Evolutionary conservation across 2,797 vertebrate species (phyloP).

Genomic region (Sardinella longiceps): DNA sequence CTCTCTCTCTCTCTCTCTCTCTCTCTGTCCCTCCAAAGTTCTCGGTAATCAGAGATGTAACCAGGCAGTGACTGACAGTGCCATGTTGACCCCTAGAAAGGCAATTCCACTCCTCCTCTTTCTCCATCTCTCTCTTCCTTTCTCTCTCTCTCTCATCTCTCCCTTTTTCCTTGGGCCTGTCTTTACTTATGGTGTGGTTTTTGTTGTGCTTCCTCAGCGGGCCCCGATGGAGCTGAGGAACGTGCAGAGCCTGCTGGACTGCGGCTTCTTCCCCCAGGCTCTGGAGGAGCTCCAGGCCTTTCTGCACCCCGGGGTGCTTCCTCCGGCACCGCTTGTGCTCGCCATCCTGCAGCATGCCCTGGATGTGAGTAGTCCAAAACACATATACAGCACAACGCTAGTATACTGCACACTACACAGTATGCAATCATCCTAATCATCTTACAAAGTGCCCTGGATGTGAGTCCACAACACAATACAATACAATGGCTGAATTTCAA

Average conservation of each 20-base stretch:
- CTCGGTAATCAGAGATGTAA: slow-evolving; percentile 12
- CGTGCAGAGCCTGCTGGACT: slow-evolving; percentile 55
- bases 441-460: no score
- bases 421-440: not conserved
- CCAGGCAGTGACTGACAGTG: slow-evolving; percentile 28
- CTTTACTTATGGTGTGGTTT: not conserved
- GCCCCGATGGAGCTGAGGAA: slow-evolving; percentile 51
- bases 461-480: no score
- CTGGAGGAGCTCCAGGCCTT: slow-evolving; percentile 73
- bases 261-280: slow-evolving; percentile 64
- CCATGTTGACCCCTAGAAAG: slow-evolving; percentile 33
- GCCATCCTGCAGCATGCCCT: slow-evolving; percentile 82
- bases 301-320: slow-evolving; percentile 74
- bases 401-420: not conserved
- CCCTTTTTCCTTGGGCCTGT: not conserved
- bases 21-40: not conserved
- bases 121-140: slow-evolving; percentile 4
- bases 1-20: not conserved
- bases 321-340: slow-evolving; percentile 78
- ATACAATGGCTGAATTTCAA: no score
- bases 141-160: not conserved
- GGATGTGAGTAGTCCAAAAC: slow-evolving; percentile 85
- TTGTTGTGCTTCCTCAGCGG: slow-evolving; percentile 35
- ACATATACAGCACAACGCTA: not conserved
- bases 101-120: slow-evolving; percentile 13